Evolutionary conservation across 2,113 vertebrate species (phyloP).

Genomic region (Capricornis sumatraensis): DNA sequence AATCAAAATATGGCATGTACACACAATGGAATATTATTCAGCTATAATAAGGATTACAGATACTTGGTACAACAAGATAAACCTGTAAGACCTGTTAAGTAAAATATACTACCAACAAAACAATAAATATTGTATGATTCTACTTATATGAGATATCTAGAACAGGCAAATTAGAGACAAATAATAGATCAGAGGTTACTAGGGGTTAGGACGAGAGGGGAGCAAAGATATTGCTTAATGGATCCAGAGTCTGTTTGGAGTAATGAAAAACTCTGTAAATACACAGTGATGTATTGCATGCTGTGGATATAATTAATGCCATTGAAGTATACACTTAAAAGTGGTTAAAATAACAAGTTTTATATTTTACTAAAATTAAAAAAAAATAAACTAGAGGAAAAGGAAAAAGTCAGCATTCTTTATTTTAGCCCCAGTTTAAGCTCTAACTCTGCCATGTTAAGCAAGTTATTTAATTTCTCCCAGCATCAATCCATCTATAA

Average conservation of each 20-base stretch:
- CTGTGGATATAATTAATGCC: background rate
- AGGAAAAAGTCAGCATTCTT: background rate
- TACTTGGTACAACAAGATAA: background rate
- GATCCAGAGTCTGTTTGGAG: background rate
- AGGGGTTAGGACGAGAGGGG: background rate
- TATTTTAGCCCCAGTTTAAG: background rate
- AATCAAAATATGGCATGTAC: background rate
- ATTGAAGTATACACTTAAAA: background rate
- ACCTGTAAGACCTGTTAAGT: background rate
- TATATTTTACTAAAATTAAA: background rate
- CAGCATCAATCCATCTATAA: background rate
- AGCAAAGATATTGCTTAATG: background rate
- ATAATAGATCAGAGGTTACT: background rate
- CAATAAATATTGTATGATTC: background rate
- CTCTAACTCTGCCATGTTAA: background rate
- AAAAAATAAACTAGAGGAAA: background rate
- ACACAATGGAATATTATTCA: background rate
- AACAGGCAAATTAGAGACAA: background rate
- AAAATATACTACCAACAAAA: slow-evolving; percentile 24
- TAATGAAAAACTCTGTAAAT: background rate
- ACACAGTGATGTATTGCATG: background rate
- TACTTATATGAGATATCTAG: background rate
- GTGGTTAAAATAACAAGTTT: background rate
- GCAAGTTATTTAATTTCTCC: background rate
- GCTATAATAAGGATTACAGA: background rate